A percentile compares a stretch with the other conserved stretches of the same genome.
These are phyloP conservation scores for Dicyrtoma fusca DNA, from an alignment of 2,888 invertebrate genomes.

Conservation along the genomic window DNA sequence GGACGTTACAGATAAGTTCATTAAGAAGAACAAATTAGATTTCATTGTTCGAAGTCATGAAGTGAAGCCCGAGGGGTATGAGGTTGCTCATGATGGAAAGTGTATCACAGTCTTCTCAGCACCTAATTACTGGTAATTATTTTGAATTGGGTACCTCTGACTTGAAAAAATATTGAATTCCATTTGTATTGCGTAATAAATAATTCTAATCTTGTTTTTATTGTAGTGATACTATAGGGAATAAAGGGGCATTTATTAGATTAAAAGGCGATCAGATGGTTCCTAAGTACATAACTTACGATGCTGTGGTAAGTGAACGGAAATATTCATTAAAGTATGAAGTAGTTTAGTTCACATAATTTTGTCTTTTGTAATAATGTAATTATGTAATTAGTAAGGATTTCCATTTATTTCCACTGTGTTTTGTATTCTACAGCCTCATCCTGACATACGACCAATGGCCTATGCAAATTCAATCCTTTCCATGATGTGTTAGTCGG, in stretches of 20 bases:
- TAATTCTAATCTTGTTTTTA: slow-evolving; percentile 42
- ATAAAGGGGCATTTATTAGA: slow-evolving; percentile 96
- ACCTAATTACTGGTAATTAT: slow-evolving; percentile 97
- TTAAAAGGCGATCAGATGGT: slow-evolving; percentile 88
- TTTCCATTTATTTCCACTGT: no score
- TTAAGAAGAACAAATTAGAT: slow-evolving; percentile 81
- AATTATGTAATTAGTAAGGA: neutral
- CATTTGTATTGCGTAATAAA: neutral
- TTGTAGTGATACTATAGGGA: slow-evolving; percentile 97
- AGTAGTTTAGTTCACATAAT: no score
- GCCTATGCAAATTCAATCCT: slow-evolving; percentile 88
- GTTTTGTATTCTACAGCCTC: slow-evolving; percentile 75
- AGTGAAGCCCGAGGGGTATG: slow-evolving; percentile 95
- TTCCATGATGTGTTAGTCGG: slow-evolving; percentile 52
- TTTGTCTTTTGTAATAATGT: slow-evolving; percentile 23
- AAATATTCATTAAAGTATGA: neutral
- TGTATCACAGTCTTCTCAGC: slow-evolving; percentile 99
- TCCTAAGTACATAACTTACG: slow-evolving; percentile 88
- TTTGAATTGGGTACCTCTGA: neutral
- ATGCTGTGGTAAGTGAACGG: slow-evolving; percentile 80
- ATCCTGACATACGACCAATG: slow-evolving; percentile 97
- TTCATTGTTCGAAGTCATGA: slow-evolving; percentile 97
- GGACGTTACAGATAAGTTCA: slow-evolving; percentile 88
- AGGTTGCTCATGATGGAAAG: slow-evolving; percentile 89
- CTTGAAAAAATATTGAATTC: neutral